Evolutionary conservation across 2,797 vertebrate species (phyloP), one percentile per base, ranked within the genome.

Genomic region (Anomalospiza imberbis): DNA sequence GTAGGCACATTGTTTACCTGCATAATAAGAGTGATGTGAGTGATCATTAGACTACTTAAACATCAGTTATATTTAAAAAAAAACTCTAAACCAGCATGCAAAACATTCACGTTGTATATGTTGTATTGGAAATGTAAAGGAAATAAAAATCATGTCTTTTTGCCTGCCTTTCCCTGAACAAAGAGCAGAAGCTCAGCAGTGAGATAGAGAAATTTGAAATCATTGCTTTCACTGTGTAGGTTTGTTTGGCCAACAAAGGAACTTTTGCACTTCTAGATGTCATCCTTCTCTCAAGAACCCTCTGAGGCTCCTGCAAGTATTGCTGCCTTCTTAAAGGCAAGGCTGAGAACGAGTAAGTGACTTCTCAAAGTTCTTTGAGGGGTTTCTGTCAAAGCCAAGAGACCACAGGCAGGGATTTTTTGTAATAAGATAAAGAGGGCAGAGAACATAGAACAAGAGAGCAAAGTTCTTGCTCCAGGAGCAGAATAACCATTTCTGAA

Each of bases 241-340:
- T 86, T 95, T 71, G 65, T 92, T 92, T 76, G 55, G 16, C 66
- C 89, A 91, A 44, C 38, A 91, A 71, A 72, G 14, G 73, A 90
- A 74, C 24, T 62, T 93, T 48, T 72, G 25, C 50, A 51, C 36
- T 93, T 87, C 44, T 38, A 85, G 54, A 80, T 61, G 54, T 71
- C 67, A 85, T 18, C 20, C 10, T 36, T 34, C 13, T n/a, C 32
- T 80, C 58, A 76, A 53, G 78, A 89, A 31, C 12, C 20, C 53
- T 83, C 61, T 47, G 25, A 58, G 68, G n/a, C 24, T 89, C 31
- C 65, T 80, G 50, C 31, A 61, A 87, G 14, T 28, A 5, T 60
- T 74, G 42, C 31, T 91, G 24, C 18, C 44, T 54, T 58, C 75
- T 68, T 74, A 62, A 91, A 74, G 48, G 18, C 7, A 4, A 78